phyloP scores from a whole-genome alignment of 2,113 vertebrate genomes.

The Cephalopholis sonnerati region DNA sequence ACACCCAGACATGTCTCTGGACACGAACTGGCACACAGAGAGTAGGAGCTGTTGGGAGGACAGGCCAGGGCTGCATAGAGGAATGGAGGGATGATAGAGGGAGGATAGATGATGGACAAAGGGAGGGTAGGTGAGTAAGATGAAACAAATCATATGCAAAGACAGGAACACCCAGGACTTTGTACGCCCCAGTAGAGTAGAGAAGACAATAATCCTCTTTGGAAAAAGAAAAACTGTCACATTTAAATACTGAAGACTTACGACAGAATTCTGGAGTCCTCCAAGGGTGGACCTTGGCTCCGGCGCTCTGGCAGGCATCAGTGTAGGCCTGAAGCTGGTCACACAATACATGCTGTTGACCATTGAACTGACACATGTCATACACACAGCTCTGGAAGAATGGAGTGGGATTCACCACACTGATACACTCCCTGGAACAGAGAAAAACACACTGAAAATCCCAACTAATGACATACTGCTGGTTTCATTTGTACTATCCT shows the following conservation, averaged over 20 bases:
- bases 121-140: no score
- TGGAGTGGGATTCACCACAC: conserved; percentile 76
- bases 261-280: conserved; percentile 85
- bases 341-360: conserved; percentile 81
- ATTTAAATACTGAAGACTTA: conserved; percentile 71
- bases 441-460: background rate
- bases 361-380: conserved; percentile 87
- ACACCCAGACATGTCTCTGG: conserved; percentile 82
- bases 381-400: conserved; percentile 86
- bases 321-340: conserved; percentile 87
- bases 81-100: background rate
- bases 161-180: background rate
- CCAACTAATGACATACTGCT: background rate
- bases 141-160: background rate
- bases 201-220: background rate
- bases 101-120: background rate
- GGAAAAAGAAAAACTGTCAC: no score
- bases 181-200: background rate
- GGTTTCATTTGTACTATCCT: background rate
- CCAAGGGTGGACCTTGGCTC: conserved; percentile 85
- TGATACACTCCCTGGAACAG: conserved; percentile 82
- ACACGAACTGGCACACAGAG: conserved; percentile 82
- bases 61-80: conserved; percentile 79
- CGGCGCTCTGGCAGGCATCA: conserved; percentile 82
- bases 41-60: conserved; percentile 86